Conservation (phyloP, 1,140 invertebrate species). For the Hyles vespertilio region DNA sequence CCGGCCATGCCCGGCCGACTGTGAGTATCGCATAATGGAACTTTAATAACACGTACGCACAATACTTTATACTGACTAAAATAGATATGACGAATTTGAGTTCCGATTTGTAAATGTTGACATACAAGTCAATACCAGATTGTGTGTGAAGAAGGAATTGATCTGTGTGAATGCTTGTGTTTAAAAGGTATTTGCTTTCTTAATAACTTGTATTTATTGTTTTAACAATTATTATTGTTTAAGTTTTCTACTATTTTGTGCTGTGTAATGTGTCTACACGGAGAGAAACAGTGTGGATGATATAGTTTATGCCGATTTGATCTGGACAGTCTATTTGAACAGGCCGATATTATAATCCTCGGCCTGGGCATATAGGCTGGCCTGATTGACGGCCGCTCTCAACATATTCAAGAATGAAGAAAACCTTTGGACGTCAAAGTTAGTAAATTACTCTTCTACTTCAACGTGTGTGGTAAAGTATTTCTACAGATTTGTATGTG, state of each 20-base stretch:
- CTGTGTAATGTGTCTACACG: no score
- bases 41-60: background rate
- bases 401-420: background rate
- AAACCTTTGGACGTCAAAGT: no score
- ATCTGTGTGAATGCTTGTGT: background rate
- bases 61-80: constrained; percentile 1
- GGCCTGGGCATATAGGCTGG: constrained; percentile 52
- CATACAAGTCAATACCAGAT: no score
- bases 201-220: no score
- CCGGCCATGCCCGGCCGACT: constrained; percentile 20
- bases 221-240: no score
- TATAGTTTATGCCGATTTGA: constrained; percentile 12
- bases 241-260: no score
- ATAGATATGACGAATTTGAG: constrained; percentile 5
- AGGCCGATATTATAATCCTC: constrained; percentile 45
- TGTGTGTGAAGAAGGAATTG: no score
- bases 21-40: constrained; percentile 22
- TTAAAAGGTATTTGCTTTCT: background rate
- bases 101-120: background rate
- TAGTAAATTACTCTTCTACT: no score
- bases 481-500: no score
- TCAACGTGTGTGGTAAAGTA: no score
- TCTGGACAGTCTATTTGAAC: constrained; percentile 67
- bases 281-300: no score
- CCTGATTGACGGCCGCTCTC: constrained; percentile 19